Base-by-base conservation (phyloP, 2,797 vertebrate species). In the Vultur gryphus region DNA sequence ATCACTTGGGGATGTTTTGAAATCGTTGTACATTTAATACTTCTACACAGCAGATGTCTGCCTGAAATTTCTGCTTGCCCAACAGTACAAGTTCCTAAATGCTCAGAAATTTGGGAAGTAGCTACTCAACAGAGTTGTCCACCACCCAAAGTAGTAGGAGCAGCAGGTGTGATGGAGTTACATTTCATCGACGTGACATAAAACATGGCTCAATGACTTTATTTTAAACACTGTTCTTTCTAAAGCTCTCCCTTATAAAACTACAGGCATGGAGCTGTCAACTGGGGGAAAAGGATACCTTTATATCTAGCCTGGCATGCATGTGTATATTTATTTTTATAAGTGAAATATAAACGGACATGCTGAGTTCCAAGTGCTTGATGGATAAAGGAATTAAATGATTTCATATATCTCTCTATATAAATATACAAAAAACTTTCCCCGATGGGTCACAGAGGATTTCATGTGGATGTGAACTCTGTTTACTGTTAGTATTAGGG, bases 401-500 rank as follows among this genome's bases (percentile, higher is more conserved):
- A 97, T 98, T 98, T 93, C 96, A 97, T 90, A 96, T 96, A 93
- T 94, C 96, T 97, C 91, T 85, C 94, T 97, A 92, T 95, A 97
- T 96, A 97, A 97, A 97, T 97, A 98, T 89, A 97, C 92, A 97
- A 95, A 97, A 97, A 98, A 97, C 95, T 98, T 98, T 98, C 97
- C 98, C 97, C 95, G 79, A 89, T 98, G 97, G 98, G 97, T 98
- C 98, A 98, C 96, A 67, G 92, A 98, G 97, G 97, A 98, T 98
- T 98, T 98, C 95, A 98, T 98, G 98, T 98, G 98, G 98, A 98
- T 98, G 97, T 98, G 98, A 98, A 98, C 98, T 98, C 98, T 98
- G 97, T 98, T 98, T 98, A 98, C 98, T 98, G 98, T 98, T 98
- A 98, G 97, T 98, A 99, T 99, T 99, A 99, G 99, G 99, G 99